Evolutionary conservation across 2,113 vertebrate genomes (phyloP).

Genomic region (Emydura subglobosa): DNA sequence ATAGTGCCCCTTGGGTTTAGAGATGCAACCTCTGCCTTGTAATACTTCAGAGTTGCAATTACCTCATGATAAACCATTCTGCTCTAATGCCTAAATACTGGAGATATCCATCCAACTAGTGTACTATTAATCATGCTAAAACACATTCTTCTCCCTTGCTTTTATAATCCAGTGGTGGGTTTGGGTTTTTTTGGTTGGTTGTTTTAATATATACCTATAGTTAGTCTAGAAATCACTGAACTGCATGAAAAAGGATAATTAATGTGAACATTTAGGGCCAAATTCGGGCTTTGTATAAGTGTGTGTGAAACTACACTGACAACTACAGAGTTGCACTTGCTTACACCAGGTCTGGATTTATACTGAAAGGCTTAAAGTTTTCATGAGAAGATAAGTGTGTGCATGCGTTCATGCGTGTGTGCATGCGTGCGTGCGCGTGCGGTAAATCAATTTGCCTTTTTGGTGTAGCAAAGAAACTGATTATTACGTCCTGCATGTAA

Average conservation of each 20-base stretch:
- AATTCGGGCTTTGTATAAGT: not conserved
- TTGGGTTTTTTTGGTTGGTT: not conserved
- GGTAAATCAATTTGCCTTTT: not conserved
- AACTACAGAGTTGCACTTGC: not conserved
- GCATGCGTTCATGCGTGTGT: too few species aligned
- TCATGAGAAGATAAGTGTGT: not conserved
- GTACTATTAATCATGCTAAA: slow-evolving; percentile 8
- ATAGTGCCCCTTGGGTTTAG: slow-evolving; percentile 49
- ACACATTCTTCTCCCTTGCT: slow-evolving; percentile 20
- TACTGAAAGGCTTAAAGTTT: not conserved
- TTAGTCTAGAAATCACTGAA: slow-evolving; percentile 13
- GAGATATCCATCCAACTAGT: slow-evolving; percentile 41
- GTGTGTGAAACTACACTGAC: not conserved
- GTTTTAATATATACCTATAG: not conserved
- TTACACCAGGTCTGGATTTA: not conserved
- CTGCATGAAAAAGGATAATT: not conserved
- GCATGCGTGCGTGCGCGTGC: too few species aligned
- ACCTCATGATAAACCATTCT: slow-evolving; percentile 7
- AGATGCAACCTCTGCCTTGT: slow-evolving; percentile 17
- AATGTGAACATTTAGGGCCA: not conserved
- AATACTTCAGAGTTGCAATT: slow-evolving; percentile 64
- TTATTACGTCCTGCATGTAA: not conserved
- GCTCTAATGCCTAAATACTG: slow-evolving; percentile 6
- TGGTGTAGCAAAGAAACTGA: not conserved
- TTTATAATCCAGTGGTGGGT: slow-evolving; percentile 15